Evolutionary conservation across 2,797 vertebrate genomes (phyloP).

Genomic region (Coregonus sp.): DNA sequence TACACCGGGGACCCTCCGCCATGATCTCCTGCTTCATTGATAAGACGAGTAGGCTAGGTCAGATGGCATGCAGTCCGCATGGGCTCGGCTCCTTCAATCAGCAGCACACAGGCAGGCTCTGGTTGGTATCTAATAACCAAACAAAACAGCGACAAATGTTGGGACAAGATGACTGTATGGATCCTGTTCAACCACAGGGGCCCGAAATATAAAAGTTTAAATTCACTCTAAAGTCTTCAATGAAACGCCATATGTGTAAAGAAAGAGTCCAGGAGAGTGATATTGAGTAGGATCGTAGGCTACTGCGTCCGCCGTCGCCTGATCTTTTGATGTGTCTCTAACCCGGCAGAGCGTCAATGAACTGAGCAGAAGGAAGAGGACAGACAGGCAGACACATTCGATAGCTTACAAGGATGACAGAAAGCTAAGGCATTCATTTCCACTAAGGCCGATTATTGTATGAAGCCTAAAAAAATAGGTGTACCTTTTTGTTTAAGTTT

Average conservation of each 20-base stretch:
- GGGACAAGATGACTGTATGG: constrained; percentile 62
- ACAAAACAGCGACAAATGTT: constrained; percentile 80
- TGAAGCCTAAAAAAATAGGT: neutral
- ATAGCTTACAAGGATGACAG: neutral
- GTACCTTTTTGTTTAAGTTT: neutral
- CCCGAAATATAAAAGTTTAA: constrained; percentile 69
- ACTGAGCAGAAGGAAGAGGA: constrained; percentile 51
- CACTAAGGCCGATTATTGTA: neutral
- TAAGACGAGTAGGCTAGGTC: constrained; percentile 78
- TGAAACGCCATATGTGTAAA: constrained; percentile 48
- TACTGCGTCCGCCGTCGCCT: constrained; percentile 66
- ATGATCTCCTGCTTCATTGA: constrained; percentile 95
- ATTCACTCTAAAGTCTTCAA: constrained; percentile 49
- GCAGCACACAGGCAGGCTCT: constrained; percentile 82
- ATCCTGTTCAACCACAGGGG: constrained; percentile 77
- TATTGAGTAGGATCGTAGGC: constrained; percentile 48
- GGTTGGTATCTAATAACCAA: constrained; percentile 82
- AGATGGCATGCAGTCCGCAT: constrained; percentile 85
- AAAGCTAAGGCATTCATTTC: constrained; percentile 11
- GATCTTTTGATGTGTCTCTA: constrained; percentile 66
- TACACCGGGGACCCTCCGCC: constrained; percentile 94
- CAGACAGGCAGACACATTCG: constrained; percentile 40
- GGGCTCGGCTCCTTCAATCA: constrained; percentile 84
- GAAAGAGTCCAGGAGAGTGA: constrained; percentile 34
- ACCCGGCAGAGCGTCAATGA: constrained; percentile 69